Evolutionary conservation across 2,113 vertebrate genomes (phyloP).

Genomic region (Conger conger): DNA sequence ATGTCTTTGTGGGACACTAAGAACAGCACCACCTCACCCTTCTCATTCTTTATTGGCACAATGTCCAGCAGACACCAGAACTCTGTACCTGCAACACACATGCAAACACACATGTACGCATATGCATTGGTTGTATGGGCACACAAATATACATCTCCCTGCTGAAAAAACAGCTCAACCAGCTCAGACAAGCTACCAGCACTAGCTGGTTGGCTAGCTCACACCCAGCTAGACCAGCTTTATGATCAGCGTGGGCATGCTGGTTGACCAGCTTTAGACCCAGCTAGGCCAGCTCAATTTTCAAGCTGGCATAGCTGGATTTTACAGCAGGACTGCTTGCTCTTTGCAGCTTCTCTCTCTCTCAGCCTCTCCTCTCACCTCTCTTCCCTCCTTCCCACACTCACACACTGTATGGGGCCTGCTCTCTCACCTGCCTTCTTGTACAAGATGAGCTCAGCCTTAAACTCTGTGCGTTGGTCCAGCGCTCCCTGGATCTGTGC

Average conservation of each 20-base stretch:
- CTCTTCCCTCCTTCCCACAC: neutral
- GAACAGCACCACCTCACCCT: constrained; percentile 86
- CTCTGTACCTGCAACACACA: constrained; percentile 70
- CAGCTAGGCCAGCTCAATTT: too few relatives aligned
- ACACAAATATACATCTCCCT: neutral
- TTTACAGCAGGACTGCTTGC: too few relatives aligned
- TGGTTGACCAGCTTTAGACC: too few relatives aligned
- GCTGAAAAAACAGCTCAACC: too few relatives aligned
- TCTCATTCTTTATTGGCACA: constrained; percentile 90
- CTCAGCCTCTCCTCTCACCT: neutral
- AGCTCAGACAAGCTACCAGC: too few relatives aligned
- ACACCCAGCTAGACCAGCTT: too few relatives aligned
- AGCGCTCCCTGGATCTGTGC: constrained; percentile 86
- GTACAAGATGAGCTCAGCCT: constrained; percentile 90
- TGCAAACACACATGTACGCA: neutral
- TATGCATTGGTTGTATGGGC: neutral
- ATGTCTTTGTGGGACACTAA: constrained; percentile 90
- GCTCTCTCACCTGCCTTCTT: constrained; percentile 83
- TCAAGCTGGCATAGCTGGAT: too few relatives aligned
- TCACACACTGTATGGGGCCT: neutral
- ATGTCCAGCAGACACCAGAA: constrained; percentile 93
- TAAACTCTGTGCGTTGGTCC: constrained; percentile 86
- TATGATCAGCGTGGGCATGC: too few relatives aligned
- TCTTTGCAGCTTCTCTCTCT: neutral
- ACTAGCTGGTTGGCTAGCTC: too few relatives aligned